Evolutionary conservation across 1,140 invertebrate genomes (phyloP), one percentile per base, ranked within the genome.

Genomic region (Drosophila kohkoa): DNA sequence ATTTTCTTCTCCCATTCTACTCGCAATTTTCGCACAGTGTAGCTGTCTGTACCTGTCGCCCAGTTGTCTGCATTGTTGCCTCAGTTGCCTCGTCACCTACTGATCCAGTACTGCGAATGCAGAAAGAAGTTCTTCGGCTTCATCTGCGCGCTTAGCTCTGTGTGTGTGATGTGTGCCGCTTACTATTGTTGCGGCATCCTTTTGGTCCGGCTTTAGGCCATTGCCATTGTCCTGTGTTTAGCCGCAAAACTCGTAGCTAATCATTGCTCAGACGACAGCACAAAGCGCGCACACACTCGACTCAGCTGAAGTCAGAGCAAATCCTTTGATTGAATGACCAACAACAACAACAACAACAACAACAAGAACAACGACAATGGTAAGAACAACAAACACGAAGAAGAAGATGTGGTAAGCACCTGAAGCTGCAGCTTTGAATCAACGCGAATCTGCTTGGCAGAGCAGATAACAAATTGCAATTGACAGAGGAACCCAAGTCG

Each of bases 401-500:
- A 16, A 41, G n/a, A 46, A 13, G 11, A 28, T 4, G 5, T 58
- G 38, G 8, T 4, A 57, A 32, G 16, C 55, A 59, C 57, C 62
- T 32, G 49, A 52, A 55, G 38, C 48, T 15, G 38, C 5, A 32
- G 49, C 60, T 58, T 16, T 48, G 43, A 38, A 43, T 75, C 43
- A 30, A 71, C 38, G 58, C 52, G 70, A 69, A 79, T 83, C 69
- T 65, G 55, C 55, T 52, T 52, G 41, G 62, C 28, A 48, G 73
- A 77, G 69, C 62, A 71, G 82, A 87, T 90, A 91, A 91, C 85
- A 91, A 91, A 91, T 91, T 91, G 90, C 90, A 91, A 90, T 90
- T 91, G 90, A 91, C 90, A 91, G 91, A 81, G 75, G 72, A 76
- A 78, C 35, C 71, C 64, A 68, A 79, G 52, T 69, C 68, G 45